Conservation (phyloP, 2,888 invertebrate genomes). For the Phaedon cochleariae region DNA sequence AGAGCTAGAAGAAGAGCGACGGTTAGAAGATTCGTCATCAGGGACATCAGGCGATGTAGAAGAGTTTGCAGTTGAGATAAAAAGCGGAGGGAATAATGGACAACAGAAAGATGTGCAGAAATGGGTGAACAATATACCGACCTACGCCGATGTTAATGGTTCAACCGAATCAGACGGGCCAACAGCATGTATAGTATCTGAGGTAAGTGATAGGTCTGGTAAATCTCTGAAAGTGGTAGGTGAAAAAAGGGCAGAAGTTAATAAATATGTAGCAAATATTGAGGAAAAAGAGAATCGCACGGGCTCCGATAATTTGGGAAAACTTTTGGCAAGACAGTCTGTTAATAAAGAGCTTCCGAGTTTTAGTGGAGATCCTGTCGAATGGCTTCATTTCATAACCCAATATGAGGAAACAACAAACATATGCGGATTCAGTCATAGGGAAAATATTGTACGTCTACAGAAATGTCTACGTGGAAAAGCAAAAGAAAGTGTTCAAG, state of each 20-base stretch:
- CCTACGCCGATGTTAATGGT: background rate
- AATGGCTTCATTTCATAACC: slow-evolving; percentile 9
- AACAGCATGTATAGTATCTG: background rate
- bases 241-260: background rate
- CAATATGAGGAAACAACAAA: slow-evolving; percentile 5
- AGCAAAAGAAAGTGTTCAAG: slow-evolving; percentile 1
- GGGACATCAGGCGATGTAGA: too few relatives aligned
- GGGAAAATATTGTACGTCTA: background rate
- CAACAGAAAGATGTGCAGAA: background rate
- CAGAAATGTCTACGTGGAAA: slow-evolving; percentile 2
- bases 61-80: background rate
- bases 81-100: background rate
- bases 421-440: background rate
- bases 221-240: background rate
- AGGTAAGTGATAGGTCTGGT: background rate
- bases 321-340: slow-evolving; percentile 1
- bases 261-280: background rate
- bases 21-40: background rate
- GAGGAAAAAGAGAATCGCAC: background rate
- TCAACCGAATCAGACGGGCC: background rate
- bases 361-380: slow-evolving; percentile 1
- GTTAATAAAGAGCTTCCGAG: slow-evolving; percentile 12
- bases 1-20: background rate
- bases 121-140: too few relatives aligned
- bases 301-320: background rate